These are phyloP conservation scores for Syngnathus typhle DNA, from an alignment of 2,113 vertebrate genomes.

Conservation along the genomic window DNA sequence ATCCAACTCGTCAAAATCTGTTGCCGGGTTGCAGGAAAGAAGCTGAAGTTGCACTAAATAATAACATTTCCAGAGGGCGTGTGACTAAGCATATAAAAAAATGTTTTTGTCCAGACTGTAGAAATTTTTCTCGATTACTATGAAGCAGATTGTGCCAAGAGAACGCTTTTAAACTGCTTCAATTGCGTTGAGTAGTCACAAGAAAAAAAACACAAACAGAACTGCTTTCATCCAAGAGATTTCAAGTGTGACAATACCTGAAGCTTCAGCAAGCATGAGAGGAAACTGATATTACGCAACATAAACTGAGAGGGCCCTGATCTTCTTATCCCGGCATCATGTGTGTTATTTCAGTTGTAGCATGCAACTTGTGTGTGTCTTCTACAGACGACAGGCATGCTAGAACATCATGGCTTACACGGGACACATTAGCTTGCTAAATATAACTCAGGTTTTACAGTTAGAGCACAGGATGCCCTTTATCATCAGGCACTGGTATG, in stretches of 20 bases:
- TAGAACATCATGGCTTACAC: slow-evolving; percentile 20
- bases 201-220: not conserved
- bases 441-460: slow-evolving; percentile 48
- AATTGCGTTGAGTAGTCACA: not conserved
- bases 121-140: not conserved
- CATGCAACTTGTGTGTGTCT: slow-evolving; percentile 17
- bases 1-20: not conserved
- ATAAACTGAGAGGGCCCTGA: not conserved
- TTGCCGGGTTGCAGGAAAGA: not conserved
- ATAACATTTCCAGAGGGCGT: slow-evolving; percentile 26
- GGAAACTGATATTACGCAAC: slow-evolving; percentile 14
- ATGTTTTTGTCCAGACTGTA: not conserved
- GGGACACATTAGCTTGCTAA: slow-evolving; percentile 33
- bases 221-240: not conserved
- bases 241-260: not conserved
- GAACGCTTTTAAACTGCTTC: not conserved
- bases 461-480: slow-evolving; percentile 42
- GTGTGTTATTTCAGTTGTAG: slow-evolving; percentile 29
- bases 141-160: not conserved
- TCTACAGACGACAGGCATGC: slow-evolving; percentile 24
- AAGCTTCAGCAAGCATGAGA: slow-evolving; percentile 10
- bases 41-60: slow-evolving; percentile 5
- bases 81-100: slow-evolving; percentile 19
- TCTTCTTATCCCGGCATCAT: slow-evolving; percentile 7
- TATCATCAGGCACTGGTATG: slow-evolving; percentile 25